These are phyloP conservation scores for Dasyprocta punctata DNA, from an alignment of 2,113 vertebrate genomes.

Conservation along the genomic window DNA sequence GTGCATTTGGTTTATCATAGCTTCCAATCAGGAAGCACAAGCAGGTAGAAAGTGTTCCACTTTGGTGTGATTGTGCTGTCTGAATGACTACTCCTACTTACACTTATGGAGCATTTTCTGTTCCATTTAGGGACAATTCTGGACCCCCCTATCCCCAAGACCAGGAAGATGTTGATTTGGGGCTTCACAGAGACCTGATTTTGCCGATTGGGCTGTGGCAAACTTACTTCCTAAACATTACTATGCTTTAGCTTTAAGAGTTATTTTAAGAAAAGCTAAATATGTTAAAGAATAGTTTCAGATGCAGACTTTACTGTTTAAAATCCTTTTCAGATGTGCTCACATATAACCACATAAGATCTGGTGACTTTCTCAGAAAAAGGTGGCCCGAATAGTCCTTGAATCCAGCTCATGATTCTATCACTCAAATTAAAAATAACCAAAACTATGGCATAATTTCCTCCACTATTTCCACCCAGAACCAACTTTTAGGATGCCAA, in stretches of 20 bases:
- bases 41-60: constrained; percentile 9
- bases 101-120: neutral
- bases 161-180: neutral
- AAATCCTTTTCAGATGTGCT: constrained; percentile 59
- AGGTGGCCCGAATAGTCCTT: neutral
- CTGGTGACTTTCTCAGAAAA: constrained; percentile 64
- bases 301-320: constrained; percentile 22
- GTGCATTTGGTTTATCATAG: constrained; percentile 6
- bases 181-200: neutral
- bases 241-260: constrained; percentile 27
- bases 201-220: neutral
- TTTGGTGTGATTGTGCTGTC: constrained; percentile 18
- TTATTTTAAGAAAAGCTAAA: constrained; percentile 56
- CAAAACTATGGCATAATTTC: constrained; percentile 63
- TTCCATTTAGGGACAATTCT: constrained; percentile 43
- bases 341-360: constrained; percentile 9
- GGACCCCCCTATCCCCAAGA: neutral
- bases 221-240: constrained; percentile 1
- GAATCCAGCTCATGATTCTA: constrained; percentile 55
- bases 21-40: constrained; percentile 27
- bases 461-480: constrained; percentile 42
- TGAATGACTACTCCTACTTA: constrained; percentile 5
- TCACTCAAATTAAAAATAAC: constrained; percentile 58
- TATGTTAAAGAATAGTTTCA: constrained; percentile 19
- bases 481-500: constrained; percentile 51